Evolutionary conservation across 2,888 invertebrate genomes (phyloP), one percentile per base, ranked within the genome.

Genomic region (Ennomos quercinarius): DNA sequence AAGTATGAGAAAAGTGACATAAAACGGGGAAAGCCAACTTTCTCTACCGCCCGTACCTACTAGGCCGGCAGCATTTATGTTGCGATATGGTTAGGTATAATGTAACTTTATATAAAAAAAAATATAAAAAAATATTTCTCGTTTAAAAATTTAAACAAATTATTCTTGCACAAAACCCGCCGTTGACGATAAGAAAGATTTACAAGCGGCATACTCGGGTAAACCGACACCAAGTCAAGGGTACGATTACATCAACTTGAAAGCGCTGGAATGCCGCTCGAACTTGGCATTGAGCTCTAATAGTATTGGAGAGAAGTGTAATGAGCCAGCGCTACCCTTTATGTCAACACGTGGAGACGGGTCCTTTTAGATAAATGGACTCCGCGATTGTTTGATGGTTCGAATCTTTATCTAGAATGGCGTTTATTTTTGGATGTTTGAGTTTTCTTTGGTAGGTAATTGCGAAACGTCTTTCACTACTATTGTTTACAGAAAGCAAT

Each of bases 241-340:
- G 78, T 81, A 77, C 76, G 81, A 86, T 84, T 85, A 86, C 86
- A 91, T 90, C 87, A 87, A 71, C 58, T 68, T 76, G 80, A 89
- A 76, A 88, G 87, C 82, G 62, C 55, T 66, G 58, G 51, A 50
- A 61, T 56, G 49, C 57, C 51, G 49, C 60, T 61, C 81, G 87
- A 89, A 88, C 88, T 88, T 90, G 88, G 86, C 87, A 88, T 87
- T 89, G 89, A 80, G 41, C 63, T 61, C 58, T 72, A 77, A 78
- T 77, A 78, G 73, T 78, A 89, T 84, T 86, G 83, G 80, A 89
- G 87, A 78, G 83, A 77, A 80, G 77, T 65, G 80, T 80, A 86
- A 88, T 87, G 86, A 77, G 65, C 63, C 71, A 61, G 69, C 62
- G 56, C 59, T 62, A 57, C 70, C 70, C 68, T 73, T 73, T 70